Base-by-base conservation (phyloP, 2,888 invertebrate species). In the Elegia similella region DNA sequence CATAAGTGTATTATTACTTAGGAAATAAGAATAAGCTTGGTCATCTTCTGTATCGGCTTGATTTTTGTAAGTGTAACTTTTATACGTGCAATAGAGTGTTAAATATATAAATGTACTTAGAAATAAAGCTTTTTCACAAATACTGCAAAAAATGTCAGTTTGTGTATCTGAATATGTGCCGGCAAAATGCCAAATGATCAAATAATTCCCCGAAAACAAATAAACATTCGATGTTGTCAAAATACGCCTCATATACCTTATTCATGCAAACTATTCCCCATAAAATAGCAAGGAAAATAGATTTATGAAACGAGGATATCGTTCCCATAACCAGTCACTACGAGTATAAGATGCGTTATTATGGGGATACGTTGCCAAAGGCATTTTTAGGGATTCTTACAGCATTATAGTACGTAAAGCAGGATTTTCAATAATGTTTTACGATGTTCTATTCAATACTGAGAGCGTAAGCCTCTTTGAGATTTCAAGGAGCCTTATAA, bases 401-500 rank as follows among this genome's bases (percentile, higher is more conserved):
- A 62, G 66, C 66, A 69, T 71, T 69, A 73, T 63, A 59, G 57
- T 46, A 56, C 70, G 73, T 75, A 74, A 78, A 76, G 69, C 66
- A 71, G 72, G 75, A 77, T 73, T 75, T 68, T 58, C 57, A 61
- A 73, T 76, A 76, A 80, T 80, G 73, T 75, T 78, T 78, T 78
- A 78, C 73, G 76, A 76, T 73, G 65, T 72, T 75, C 76, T 76
- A 75, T 82, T 81, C 72, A 78, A 75, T 70, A 71, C 68, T 61
- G 70, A 71, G 72, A 73, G 74, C 73, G 70, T 82, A 83, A 85
- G 78, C 80, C 73, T 79, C 83, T 84, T 81, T 69, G 72, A 79
- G 81, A 82, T 80, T 80, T 73, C 66, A 73, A 76, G 73, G 68
- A 74, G 70, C 76, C 73, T 78, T 76, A 75, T 76, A 76, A 79